Evolutionary conservation across 53 echinoderm and acorn worm species (phyloP).

Genomic region (Holothuria scabra): DNA sequence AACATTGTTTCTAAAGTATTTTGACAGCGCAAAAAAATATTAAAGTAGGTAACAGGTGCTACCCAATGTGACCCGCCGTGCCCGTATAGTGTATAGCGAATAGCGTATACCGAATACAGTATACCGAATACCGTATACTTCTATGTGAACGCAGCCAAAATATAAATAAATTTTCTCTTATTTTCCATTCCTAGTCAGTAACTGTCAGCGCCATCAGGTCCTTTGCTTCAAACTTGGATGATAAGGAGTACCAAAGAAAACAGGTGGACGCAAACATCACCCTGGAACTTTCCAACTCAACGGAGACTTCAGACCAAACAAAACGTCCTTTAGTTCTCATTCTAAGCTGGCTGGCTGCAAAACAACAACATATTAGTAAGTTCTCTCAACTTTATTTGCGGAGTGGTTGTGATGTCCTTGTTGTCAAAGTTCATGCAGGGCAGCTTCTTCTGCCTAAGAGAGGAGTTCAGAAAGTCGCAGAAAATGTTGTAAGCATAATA

Average conservation of each 20-base stretch:
- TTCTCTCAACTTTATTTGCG: slow-evolving; percentile 75
- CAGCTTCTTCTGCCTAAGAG: slow-evolving; percentile 76
- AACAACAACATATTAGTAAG: slow-evolving; percentile 77
- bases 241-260: neutral
- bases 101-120: too few relatives aligned
- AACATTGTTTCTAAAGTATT: too few relatives aligned
- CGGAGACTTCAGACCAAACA: slow-evolving; percentile 6
- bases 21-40: too few relatives aligned
- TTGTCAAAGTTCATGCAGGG: slow-evolving; percentile 61
- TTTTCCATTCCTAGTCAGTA: neutral
- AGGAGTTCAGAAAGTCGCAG: slow-evolving; percentile 80
- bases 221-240: slow-evolving; percentile 12
- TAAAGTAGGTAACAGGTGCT: too few relatives aligned
- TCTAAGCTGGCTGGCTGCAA: slow-evolving; percentile 88
- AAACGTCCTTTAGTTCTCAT: slow-evolving; percentile 82
- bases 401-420: slow-evolving; percentile 82
- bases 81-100: too few relatives aligned
- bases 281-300: slow-evolving; percentile 14
- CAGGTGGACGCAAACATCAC: slow-evolving; percentile 3
- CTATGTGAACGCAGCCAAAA: too few relatives aligned
- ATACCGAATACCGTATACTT: too few relatives aligned
- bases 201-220: neutral
- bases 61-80: too few relatives aligned
- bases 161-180: neutral
- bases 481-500: slow-evolving; percentile 76